Conservation (phyloP, 2,113 vertebrate genomes). For the Trochalopteron elliotii region DNA sequence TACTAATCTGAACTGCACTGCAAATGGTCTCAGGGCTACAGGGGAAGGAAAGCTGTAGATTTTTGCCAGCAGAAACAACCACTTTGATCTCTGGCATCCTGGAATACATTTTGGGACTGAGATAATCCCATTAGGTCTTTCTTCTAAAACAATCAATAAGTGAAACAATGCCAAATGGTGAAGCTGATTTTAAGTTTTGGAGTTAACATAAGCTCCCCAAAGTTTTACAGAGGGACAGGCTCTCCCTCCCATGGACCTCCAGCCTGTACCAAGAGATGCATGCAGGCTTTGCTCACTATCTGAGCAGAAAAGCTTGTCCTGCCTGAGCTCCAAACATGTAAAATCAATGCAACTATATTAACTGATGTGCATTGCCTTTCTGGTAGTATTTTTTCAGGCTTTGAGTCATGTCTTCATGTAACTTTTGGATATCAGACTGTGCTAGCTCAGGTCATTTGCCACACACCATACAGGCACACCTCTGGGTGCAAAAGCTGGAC, state of each 20-base stretch:
- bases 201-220: background rate
- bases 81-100: background rate
- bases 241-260: background rate
- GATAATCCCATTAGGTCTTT: background rate
- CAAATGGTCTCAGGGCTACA: background rate
- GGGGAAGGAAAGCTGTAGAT: background rate
- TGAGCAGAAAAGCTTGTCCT: background rate
- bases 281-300: background rate
- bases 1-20: background rate
- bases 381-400: background rate
- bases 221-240: background rate
- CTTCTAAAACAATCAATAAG: background rate
- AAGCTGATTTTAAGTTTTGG: background rate
- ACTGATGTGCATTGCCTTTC: background rate
- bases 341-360: background rate
- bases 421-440: background rate
- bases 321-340: background rate
- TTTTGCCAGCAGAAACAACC: background rate
- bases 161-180: background rate
- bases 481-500: background rate
- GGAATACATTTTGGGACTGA: background rate
- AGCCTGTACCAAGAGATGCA: background rate
- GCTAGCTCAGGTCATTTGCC: background rate
- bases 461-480: background rate
- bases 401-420: background rate